phyloP scores from a whole-genome alignment of 2,888 invertebrate species.

The Tenthredo mesomela region DNA sequence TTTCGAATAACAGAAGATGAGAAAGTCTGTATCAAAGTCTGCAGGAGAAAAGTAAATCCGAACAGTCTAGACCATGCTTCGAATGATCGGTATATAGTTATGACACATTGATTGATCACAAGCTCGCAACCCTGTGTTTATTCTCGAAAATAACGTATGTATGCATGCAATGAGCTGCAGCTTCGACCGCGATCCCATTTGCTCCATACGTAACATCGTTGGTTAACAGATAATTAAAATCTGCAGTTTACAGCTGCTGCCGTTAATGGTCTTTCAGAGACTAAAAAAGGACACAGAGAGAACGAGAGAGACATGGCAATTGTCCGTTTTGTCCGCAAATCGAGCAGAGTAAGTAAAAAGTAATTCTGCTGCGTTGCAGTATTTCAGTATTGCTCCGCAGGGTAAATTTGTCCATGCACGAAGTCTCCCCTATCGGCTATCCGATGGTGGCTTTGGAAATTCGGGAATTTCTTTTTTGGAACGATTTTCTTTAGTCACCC shows the following conservation, averaged over 20 bases:
- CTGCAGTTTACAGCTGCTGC: slow-evolving; percentile 14
- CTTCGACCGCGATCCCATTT: background rate
- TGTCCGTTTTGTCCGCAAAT: slow-evolving; percentile 5
- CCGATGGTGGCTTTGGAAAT: too few relatives aligned
- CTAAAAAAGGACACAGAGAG: background rate
- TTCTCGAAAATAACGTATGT: background rate
- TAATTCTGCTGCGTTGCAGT: slow-evolving; percentile 1
- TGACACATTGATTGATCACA: background rate
- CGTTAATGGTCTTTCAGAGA: slow-evolving; percentile 17
- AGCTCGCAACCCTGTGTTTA: background rate
- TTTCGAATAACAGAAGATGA: background rate
- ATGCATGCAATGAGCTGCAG: background rate
- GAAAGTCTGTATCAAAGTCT: background rate
- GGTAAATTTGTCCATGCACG: background rate
- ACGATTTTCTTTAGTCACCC: too few relatives aligned
- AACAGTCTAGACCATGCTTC: slow-evolving; percentile 6
- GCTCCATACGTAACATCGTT: background rate
- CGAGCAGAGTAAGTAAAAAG: background rate
- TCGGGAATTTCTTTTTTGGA: too few relatives aligned
- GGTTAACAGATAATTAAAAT: slow-evolving; percentile 27
- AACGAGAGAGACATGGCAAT: background rate
- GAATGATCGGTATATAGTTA: background rate
- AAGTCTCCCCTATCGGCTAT: background rate
- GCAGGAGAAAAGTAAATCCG: background rate
- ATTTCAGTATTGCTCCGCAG: background rate